phyloP scores from a whole-genome alignment of 2,888 invertebrate genomes.

The Hesperia comma region DNA sequence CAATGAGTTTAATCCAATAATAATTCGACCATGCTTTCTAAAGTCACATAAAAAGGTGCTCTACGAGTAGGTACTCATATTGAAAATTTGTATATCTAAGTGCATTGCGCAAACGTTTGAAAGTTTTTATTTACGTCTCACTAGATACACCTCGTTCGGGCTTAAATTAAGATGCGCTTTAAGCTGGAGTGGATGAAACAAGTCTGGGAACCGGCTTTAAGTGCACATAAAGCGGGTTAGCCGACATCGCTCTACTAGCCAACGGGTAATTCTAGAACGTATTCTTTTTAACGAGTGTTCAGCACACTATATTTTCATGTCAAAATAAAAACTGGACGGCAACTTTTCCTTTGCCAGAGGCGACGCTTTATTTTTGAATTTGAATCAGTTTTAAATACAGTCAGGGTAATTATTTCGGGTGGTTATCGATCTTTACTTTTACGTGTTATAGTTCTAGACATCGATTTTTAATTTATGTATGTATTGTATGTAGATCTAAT shows the following conservation, averaged over 20 bases:
- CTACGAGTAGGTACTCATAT: too few species aligned
- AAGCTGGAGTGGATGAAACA: slow-evolving; percentile 72
- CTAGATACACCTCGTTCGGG: slow-evolving; percentile 55
- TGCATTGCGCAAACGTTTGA: slow-evolving; percentile 29
- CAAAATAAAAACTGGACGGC: slow-evolving; percentile 68
- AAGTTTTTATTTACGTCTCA: slow-evolving; percentile 58
- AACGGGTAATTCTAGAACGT: slow-evolving; percentile 70
- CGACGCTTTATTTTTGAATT: not conserved
- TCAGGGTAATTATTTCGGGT: too few species aligned
- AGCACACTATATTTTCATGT: slow-evolving; percentile 66
- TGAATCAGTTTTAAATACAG: slow-evolving; percentile 10
- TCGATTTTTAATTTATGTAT: too few species aligned
- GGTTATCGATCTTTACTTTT: too few species aligned
- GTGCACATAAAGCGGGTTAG: slow-evolving; percentile 76
- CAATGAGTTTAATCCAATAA: too few species aligned
- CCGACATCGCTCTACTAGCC: slow-evolving; percentile 62
- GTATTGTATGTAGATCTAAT: too few species aligned
- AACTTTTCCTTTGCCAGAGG: slow-evolving; percentile 41
- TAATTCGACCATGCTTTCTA: too few species aligned
- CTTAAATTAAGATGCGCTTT: slow-evolving; percentile 76
- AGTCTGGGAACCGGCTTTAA: slow-evolving; percentile 74
- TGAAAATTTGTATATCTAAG: not conserved
- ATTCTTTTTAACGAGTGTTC: slow-evolving; percentile 76
- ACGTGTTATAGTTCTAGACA: too few species aligned
- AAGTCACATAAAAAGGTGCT: too few species aligned